A percentile compares a stretch with the other conserved stretches of the same genome.
These are phyloP conservation scores for Macrocentrus cingulum DNA, from an alignment of 1,140 invertebrate species.

Conservation along the genomic window DNA sequence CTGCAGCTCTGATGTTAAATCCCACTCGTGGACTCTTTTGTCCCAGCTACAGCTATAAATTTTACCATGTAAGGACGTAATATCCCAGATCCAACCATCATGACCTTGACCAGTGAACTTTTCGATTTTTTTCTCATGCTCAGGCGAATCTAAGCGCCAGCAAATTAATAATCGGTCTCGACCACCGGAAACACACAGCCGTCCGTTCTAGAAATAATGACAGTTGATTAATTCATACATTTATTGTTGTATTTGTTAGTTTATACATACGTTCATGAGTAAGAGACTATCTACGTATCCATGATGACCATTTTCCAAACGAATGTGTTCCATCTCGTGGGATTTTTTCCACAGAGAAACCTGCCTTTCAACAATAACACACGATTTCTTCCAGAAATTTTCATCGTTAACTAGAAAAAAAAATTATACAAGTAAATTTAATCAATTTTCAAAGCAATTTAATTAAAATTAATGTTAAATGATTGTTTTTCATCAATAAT, in stretches of 20 bases:
- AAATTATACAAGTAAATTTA: not conserved
- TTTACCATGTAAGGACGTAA: conserved; percentile 43
- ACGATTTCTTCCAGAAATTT: conserved; percentile 51
- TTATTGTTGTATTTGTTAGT: too few species aligned
- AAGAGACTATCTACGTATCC: conserved; percentile 47
- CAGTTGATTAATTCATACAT: too few species aligned
- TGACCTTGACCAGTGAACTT: conserved; percentile 38
- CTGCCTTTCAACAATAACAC: conserved; percentile 45
- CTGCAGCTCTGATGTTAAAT: conserved; percentile 31
- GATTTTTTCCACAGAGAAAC: conserved; percentile 39
- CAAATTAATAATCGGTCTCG: conserved; percentile 46
- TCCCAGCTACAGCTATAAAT: conserved; percentile 55
- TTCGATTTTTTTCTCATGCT: conserved; percentile 23
- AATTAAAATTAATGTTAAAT: not conserved
- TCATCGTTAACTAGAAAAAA: conserved; percentile 39
- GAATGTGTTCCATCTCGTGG: conserved; percentile 35
- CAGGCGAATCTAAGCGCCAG: conserved; percentile 35
- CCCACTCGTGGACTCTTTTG: conserved; percentile 46
- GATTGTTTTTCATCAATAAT: too few species aligned
- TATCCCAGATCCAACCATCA: conserved; percentile 54
- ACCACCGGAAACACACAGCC: conserved; percentile 47
- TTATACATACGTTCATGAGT: conserved; percentile 38
- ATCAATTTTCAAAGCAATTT: not conserved
- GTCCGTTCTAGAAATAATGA: conserved; percentile 43
- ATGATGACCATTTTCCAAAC: conserved; percentile 38